Evolutionary conservation across 2,888 invertebrate species (phyloP), one percentile per base, ranked within the genome.

Genomic region (Acronicta leporina): DNA sequence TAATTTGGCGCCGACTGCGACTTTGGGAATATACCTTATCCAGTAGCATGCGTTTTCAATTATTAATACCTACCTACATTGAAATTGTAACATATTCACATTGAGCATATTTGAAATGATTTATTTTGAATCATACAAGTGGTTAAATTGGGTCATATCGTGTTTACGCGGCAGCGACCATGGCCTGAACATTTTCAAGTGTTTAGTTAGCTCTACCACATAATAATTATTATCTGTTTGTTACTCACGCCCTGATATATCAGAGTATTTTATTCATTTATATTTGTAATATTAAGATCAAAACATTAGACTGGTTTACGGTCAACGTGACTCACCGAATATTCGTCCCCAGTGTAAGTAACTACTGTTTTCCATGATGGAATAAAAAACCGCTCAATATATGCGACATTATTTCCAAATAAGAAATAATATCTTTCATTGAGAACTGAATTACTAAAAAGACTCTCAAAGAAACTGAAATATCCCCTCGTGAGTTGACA

Each of bases 401-500:
- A 70, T 38, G 7, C 16, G 27, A 56, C 35, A 35, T 48, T n/a
- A 63, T 65, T 68, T 56, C 48, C 82, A 86, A 85, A 68, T 58
- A 69, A 30, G n/a, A n/a, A 76, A 81, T 83, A 85, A 92, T 92
- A 92, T 92, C 89, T 86, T 62, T 77, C 67, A 68, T 77, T 59
- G 72, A 80, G 81, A 87, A 89, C 83, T 67, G 85, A 82, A 85
- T 85, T 86, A 87, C 88, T 88, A 91, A 91, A 88, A 87, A 86
- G 87, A 89, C 92, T 92, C 93, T 93, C 88, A 87, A 91, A 89
- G 88, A 90, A 92, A 89, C 87, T 79, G 83, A 87, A 86, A 82
- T 89, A 83, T 88, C 89, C 92, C 92, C 88, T 91, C 84, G 80
- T 85, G 78, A 85, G 85, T 81, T 92, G 92, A 92, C 92, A 91